These are phyloP conservation scores for Cheilosia grossa DNA, from an alignment of 2,888 invertebrate species.

Conservation along the genomic window DNA sequence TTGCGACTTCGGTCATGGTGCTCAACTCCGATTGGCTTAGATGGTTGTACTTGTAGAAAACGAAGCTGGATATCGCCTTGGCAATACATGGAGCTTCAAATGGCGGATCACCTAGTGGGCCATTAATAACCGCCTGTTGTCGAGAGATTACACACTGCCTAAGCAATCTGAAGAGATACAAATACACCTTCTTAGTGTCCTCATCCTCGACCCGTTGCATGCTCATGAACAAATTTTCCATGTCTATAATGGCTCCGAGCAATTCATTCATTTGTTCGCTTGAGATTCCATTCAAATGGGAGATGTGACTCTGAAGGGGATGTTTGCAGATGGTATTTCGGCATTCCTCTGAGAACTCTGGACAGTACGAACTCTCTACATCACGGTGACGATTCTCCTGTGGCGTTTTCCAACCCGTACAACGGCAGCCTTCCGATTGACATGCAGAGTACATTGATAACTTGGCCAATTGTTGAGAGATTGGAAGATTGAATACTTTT, in stretches of 20 bases:
- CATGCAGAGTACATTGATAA: conserved; percentile 77
- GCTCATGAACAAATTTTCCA: conserved; percentile 94
- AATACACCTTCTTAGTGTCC: conserved; percentile 94
- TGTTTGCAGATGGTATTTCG: conserved; percentile 88
- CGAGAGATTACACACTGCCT: conserved; percentile 92
- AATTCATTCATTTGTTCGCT: conserved; percentile 92
- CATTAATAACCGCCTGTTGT: conserved; percentile 90
- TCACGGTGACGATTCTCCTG: conserved; percentile 85
- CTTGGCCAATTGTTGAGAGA: conserved; percentile 77
- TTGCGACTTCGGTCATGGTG: conserved; percentile 92
- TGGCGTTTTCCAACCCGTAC: conserved; percentile 94
- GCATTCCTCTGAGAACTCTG: conserved; percentile 90
- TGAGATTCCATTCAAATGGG: conserved; percentile 88
- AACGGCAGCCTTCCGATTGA: conserved; percentile 86
- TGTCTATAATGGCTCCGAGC: conserved; percentile 94
- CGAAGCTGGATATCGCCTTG: conserved; percentile 95
- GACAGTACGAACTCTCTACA: conserved; percentile 84
- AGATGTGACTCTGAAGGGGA: conserved; percentile 90
- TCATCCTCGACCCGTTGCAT: conserved; percentile 94
- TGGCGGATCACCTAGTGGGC: conserved; percentile 93
- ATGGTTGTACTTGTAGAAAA: conserved; percentile 87
- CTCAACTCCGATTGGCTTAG: conserved; percentile 85
- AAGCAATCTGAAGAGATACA: conserved; percentile 91
- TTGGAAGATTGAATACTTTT: conserved; percentile 76
- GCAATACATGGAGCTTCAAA: conserved; percentile 95